These are phyloP conservation scores for Morone chrysops DNA, from an alignment of 2,113 vertebrate species.

Conservation along the genomic window DNA sequence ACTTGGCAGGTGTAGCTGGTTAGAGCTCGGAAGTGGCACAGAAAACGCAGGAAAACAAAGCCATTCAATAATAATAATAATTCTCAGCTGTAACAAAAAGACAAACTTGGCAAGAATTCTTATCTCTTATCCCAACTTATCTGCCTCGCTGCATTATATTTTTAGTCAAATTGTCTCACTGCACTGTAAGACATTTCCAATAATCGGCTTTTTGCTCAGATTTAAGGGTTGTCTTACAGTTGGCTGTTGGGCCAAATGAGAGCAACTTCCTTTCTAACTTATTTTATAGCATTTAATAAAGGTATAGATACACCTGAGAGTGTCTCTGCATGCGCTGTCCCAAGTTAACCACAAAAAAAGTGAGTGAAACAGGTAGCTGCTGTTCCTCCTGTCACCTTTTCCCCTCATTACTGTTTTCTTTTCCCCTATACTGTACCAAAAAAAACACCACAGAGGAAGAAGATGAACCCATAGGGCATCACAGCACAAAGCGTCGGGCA, in stretches of 20 bases:
- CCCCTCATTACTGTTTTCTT: neutral
- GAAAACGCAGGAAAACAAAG: neutral
- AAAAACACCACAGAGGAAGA: slow-evolving; percentile 9
- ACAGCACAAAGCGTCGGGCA: neutral
- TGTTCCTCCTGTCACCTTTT: neutral
- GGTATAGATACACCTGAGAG: neutral
- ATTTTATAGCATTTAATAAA: neutral
- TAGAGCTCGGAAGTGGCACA: neutral
- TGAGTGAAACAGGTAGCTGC: neutral
- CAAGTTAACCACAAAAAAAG: neutral
- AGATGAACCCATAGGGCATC: neutral
- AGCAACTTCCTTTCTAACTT: neutral
- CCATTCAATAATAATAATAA: neutral
- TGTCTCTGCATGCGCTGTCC: neutral
- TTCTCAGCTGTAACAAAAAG: slow-evolving; percentile 11
- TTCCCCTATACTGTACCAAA: neutral
- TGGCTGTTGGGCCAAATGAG: too few relatives aligned
- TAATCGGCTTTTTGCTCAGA: neutral
- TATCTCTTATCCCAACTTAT: slow-evolving; percentile 1
- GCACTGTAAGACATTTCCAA: neutral
- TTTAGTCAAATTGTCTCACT: neutral
- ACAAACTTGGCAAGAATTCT: slow-evolving; percentile 18
- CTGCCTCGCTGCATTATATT: slow-evolving; percentile 9
- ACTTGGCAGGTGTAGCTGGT: slow-evolving; percentile 16
- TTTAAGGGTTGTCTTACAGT: neutral